These are phyloP conservation scores for Aptenodytes patagonicus DNA, from an alignment of 2,113 vertebrate genomes.

Conservation along the genomic window DNA sequence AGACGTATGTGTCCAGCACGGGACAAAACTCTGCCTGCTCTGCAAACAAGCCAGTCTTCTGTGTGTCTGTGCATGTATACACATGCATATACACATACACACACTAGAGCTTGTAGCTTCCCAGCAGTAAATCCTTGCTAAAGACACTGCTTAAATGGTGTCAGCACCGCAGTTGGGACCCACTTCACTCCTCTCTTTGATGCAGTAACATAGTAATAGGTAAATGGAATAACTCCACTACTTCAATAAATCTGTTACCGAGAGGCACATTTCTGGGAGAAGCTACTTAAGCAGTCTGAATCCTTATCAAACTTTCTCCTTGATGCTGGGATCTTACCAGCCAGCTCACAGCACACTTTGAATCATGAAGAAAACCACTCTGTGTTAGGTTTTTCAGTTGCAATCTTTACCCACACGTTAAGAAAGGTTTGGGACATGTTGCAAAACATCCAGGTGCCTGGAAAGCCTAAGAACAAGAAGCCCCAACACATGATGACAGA, in stretches of 20 bases:
- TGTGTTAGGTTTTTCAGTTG: background rate
- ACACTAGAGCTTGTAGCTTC: background rate
- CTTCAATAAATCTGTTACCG: background rate
- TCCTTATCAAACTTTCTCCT: background rate
- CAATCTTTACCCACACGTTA: background rate
- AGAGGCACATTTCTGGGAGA: background rate
- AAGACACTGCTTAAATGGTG: background rate
- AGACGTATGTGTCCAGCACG: rapidly evolving
- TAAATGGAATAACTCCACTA: background rate
- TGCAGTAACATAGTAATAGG: background rate
- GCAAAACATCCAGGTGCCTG: background rate
- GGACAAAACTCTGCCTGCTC: background rate
- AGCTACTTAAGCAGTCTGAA: background rate
- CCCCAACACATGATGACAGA: background rate
- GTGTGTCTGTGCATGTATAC: too few relatives aligned
- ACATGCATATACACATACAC: background rate
- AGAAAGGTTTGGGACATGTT: background rate
- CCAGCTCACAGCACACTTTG: background rate
- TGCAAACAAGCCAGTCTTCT: background rate
- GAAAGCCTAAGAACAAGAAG: background rate
- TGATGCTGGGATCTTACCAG: background rate
- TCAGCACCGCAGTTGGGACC: rapidly evolving
- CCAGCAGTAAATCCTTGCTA: background rate
- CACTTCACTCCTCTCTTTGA: background rate
- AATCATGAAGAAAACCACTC: background rate